phyloP scores from a whole-genome alignment of 2,113 vertebrate genomes.

The Chaetorhynchus papuensis region DNA sequence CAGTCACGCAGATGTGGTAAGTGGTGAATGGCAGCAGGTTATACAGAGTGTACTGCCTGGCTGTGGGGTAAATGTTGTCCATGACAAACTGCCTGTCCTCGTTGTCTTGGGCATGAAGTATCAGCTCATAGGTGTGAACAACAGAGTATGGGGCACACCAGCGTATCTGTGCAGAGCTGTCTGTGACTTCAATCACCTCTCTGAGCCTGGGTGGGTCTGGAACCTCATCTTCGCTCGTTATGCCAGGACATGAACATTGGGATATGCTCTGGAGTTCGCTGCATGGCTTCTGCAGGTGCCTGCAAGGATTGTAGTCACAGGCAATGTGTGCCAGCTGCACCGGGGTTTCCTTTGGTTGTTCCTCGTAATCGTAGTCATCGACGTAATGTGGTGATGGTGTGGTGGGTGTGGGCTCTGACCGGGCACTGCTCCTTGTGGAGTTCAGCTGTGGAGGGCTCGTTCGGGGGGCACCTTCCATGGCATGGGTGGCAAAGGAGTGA shows the following conservation, averaged over 20 bases:
- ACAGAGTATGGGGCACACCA: constrained; percentile 80
- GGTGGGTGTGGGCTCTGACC: not conserved
- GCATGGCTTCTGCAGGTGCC: constrained; percentile 76
- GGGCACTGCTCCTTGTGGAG: not conserved
- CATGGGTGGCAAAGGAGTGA: not conserved
- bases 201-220: constrained; percentile 67
- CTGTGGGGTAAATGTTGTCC: constrained; percentile 62
- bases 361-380: constrained; percentile 45
- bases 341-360: rapidly evolving
- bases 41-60: constrained; percentile 70
- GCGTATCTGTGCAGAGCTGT: constrained; percentile 70
- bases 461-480: not conserved
- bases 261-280: constrained; percentile 61
- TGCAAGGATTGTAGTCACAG: constrained; percentile 77
- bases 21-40: constrained; percentile 64
- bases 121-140: constrained; percentile 71
- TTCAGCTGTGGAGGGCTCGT: not conserved
- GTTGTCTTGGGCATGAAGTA: not conserved
- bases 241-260: constrained; percentile 70
- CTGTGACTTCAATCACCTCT: constrained; percentile 62
- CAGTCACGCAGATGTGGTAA: constrained; percentile 72
- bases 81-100: constrained; percentile 22
- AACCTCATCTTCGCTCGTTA: constrained; percentile 38
- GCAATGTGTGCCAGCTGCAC: not conserved
- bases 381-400: not conserved